These are phyloP conservation scores for Ctenoplectra terminalis DNA, from an alignment of 1,140 invertebrate species.

Conservation along the genomic window DNA sequence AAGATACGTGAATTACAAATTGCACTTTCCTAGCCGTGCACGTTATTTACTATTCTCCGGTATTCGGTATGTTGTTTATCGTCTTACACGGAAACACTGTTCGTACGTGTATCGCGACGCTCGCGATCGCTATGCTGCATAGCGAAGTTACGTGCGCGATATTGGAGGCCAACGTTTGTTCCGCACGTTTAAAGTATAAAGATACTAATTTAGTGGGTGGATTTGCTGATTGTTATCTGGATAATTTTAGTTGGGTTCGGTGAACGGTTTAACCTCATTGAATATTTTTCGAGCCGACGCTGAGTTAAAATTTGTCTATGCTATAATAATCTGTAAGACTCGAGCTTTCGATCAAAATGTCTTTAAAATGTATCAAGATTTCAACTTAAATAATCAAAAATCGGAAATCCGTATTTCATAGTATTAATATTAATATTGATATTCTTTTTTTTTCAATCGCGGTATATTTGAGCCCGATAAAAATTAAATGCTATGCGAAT, in stretches of 20 bases:
- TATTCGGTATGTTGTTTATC: constrained; percentile 42
- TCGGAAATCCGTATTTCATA: too few relatives aligned
- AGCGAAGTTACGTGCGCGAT: constrained; percentile 1
- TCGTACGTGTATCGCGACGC: constrained; percentile 1
- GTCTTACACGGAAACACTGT: constrained; percentile 37
- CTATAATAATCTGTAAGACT: too few relatives aligned
- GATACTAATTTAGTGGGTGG: neutral
- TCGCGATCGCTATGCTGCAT: constrained; percentile 2
- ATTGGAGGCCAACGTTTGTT: neutral
- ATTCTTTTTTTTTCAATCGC: too few relatives aligned
- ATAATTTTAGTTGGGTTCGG: neutral
- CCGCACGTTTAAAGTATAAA: neutral
- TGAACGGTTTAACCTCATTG: too few relatives aligned
- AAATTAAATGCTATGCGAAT: too few relatives aligned
- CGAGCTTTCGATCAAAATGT: too few relatives aligned
- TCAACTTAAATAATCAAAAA: too few relatives aligned
- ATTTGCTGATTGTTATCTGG: neutral
- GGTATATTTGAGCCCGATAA: too few relatives aligned
- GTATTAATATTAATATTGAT: too few relatives aligned
- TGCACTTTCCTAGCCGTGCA: constrained; percentile 46
- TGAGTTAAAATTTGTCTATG: too few relatives aligned
- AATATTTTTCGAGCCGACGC: too few relatives aligned
- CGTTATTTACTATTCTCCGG: constrained; percentile 50
- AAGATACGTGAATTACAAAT: constrained; percentile 66
- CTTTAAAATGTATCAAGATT: too few relatives aligned